A percentile compares a stretch with the other conserved stretches of the same genome.
Conservation (phyloP, 2,888 invertebrate species). For the Microdon myrmicae region DNA sequence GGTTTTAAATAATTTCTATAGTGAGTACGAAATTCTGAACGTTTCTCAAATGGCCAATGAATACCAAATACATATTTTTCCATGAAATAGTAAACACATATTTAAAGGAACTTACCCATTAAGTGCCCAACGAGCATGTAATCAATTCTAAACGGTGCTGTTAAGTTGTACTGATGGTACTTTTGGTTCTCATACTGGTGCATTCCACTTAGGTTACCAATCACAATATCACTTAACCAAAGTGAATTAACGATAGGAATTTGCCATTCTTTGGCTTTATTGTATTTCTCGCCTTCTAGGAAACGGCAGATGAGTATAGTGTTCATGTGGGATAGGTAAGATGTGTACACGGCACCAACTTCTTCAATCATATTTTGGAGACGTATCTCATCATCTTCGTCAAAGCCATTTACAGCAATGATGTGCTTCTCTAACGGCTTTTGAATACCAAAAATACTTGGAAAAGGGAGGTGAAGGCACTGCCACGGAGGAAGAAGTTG, state of each 20-base stretch:
- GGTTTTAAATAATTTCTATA: no score
- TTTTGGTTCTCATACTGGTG: conserved; percentile 84
- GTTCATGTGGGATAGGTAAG: conserved; percentile 82
- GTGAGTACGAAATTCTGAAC: no score
- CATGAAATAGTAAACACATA: no score
- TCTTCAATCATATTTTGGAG: conserved; percentile 86
- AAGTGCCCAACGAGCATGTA: conserved; percentile 86
- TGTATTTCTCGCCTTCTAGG: conserved; percentile 87
- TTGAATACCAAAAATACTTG: conserved; percentile 73
- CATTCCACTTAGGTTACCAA: conserved; percentile 86
- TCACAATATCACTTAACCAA: conserved; percentile 92
- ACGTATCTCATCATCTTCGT: conserved; percentile 83
- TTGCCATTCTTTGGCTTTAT: conserved; percentile 91
- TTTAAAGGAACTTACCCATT: conserved; percentile 92
- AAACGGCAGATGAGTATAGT: conserved; percentile 82
- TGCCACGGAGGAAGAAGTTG: conserved; percentile 93
- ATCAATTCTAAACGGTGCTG: conserved; percentile 86
- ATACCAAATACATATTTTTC: no score
- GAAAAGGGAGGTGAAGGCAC: conserved; percentile 89
- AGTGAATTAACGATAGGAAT: conserved; percentile 91
- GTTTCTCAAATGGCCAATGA: no score
- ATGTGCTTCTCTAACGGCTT: conserved; percentile 81
- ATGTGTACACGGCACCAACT: conserved; percentile 85
- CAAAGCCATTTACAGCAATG: conserved; percentile 88
- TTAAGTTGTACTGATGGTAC: conserved; percentile 86